Percentiles rank a stretch among this genome's conserved stretches.
These are phyloP conservation scores for Sialis fuliginosa DNA, from an alignment of 2,888 invertebrate species.

Conservation along the genomic window DNA sequence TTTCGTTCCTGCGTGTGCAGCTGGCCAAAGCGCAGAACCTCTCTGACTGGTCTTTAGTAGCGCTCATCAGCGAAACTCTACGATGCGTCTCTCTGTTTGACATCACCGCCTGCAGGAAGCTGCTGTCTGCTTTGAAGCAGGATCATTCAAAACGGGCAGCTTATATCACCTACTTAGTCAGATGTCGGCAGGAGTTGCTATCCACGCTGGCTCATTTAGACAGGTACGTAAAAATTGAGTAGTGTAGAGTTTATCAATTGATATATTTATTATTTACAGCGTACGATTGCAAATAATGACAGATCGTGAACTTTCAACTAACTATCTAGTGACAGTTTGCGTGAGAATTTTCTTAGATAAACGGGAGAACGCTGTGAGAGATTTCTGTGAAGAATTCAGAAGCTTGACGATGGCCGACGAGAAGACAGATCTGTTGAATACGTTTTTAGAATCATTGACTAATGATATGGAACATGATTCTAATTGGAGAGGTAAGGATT, in stretches of 20 bases:
- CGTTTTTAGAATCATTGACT: slow-evolving; percentile 54
- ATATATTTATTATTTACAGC: slow-evolving; percentile 18
- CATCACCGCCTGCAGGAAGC: slow-evolving; percentile 48
- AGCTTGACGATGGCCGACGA: slow-evolving; percentile 71
- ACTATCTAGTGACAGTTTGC: slow-evolving; percentile 56
- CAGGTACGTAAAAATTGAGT: slow-evolving; percentile 25
- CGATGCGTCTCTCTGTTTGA: slow-evolving; percentile 60
- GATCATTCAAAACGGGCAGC: slow-evolving; percentile 62
- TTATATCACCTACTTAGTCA: slow-evolving; percentile 65
- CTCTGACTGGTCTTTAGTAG: slow-evolving; percentile 56
- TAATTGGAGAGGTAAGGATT: slow-evolving; percentile 46
- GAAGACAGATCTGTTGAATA: slow-evolving; percentile 74
- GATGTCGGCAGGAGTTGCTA: slow-evolving; percentile 64
- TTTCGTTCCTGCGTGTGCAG: slow-evolving; percentile 53
- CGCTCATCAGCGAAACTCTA: slow-evolving; percentile 68
- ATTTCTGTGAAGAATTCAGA: slow-evolving; percentile 67
- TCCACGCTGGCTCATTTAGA: slow-evolving; percentile 54
- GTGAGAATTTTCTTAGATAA: slow-evolving; percentile 67
- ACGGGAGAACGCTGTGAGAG: slow-evolving; percentile 49
- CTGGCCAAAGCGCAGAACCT: slow-evolving; percentile 68
- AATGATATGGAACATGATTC: slow-evolving; percentile 50
- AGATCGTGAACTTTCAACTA: slow-evolving; percentile 53
- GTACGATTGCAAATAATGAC: slow-evolving; percentile 40
- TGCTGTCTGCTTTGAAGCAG: slow-evolving; percentile 53
- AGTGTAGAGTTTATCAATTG: not conserved